phyloP scores from a whole-genome alignment of 2,888 invertebrate genomes.

The Liposcelis brunnea region DNA sequence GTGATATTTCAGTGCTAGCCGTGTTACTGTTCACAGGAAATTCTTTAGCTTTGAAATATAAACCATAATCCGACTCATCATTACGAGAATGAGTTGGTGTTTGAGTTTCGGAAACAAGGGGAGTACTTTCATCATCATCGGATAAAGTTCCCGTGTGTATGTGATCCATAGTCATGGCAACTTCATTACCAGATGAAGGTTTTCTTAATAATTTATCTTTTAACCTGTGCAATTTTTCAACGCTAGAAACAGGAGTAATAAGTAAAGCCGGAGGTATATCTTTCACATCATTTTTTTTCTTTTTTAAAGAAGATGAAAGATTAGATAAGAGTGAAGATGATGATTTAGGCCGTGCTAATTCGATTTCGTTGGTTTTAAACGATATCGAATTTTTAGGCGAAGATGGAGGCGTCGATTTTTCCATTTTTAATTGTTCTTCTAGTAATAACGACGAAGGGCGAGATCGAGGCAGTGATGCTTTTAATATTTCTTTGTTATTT shows the following conservation, averaged over 20 bases:
- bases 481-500: too few species aligned
- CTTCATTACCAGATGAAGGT: not conserved
- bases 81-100: too few species aligned
- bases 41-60: too few species aligned
- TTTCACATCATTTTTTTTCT: too few species aligned
- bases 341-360: slow-evolving; percentile 1
- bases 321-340: too few species aligned
- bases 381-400: slow-evolving; percentile 6
- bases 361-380: too few species aligned
- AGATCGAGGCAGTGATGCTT: too few species aligned
- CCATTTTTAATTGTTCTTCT: too few species aligned
- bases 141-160: slow-evolving; percentile 11
- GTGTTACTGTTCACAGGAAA: too few species aligned
- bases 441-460: slow-evolving; percentile 14
- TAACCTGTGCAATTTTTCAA: slow-evolving; percentile 23
- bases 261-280: slow-evolving; percentile 10
- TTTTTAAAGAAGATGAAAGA: too few species aligned
- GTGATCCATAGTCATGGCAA: slow-evolving; percentile 9
- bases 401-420: slow-evolving; percentile 8
- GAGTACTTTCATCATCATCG: slow-evolving; percentile 51
- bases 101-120: slow-evolving; percentile 31
- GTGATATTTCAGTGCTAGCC: slow-evolving; percentile 11
- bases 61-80: too few species aligned
- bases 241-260: slow-evolving; percentile 19
- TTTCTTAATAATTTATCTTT: slow-evolving; percentile 23